Evolutionary conservation across 2,888 invertebrate species (phyloP).

Genomic region (Gisinianus flammeolus): DNA sequence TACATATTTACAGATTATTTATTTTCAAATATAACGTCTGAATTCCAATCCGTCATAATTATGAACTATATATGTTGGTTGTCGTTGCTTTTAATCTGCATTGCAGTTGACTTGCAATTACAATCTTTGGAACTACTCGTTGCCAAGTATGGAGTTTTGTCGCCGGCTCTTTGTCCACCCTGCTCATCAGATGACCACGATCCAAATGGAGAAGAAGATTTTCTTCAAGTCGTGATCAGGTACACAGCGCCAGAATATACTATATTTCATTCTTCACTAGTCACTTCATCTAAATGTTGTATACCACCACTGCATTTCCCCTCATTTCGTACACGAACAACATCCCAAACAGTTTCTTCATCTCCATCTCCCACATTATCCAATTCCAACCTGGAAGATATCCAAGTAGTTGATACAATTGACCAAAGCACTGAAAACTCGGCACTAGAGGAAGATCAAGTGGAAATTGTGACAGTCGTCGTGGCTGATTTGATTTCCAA

Average conservation of each 20-base stretch:
- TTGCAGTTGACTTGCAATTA: constrained; percentile 87
- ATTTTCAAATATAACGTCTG: too few relatives aligned
- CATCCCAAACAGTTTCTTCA: too few relatives aligned
- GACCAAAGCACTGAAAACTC: too few relatives aligned
- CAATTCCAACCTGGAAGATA: neutral
- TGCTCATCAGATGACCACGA: constrained; percentile 37
- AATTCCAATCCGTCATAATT: too few relatives aligned
- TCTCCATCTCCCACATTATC: neutral
- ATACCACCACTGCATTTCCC: constrained; percentile 6
- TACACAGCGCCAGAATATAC: constrained; percentile 48
- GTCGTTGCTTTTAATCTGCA: too few relatives aligned
- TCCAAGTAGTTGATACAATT: too few relatives aligned
- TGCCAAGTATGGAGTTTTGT: constrained; percentile 67
- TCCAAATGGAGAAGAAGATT: constrained; percentile 57
- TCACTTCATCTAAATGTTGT: constrained; percentile 35
- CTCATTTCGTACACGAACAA: too few relatives aligned
- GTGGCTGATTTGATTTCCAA: too few relatives aligned
- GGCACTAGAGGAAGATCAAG: too few relatives aligned
- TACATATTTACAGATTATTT: too few relatives aligned
- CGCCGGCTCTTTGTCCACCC: constrained; percentile 55
- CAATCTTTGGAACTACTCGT: constrained; percentile 86
- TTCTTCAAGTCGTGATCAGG: constrained; percentile 58
- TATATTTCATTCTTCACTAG: constrained; percentile 36
- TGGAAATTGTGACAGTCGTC: too few relatives aligned
- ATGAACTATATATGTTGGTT: too few relatives aligned